Evolutionary conservation across 2,888 invertebrate genomes (phyloP).

Genomic region (Conus canariensis): DNA sequence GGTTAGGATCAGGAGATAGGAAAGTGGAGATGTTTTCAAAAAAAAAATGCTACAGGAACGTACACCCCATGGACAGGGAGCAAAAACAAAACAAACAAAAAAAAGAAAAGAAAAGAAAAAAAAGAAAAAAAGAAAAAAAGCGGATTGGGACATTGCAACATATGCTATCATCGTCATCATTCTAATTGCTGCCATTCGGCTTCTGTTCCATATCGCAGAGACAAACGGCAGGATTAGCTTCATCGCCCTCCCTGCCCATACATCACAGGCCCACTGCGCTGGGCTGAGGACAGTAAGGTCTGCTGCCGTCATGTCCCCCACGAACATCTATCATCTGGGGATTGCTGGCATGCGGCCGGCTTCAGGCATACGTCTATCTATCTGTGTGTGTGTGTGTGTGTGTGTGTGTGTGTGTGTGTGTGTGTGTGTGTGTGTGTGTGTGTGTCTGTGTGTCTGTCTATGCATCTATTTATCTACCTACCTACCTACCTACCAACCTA

Average conservation of each 20-base stretch:
- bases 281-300: not conserved
- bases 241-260: not conserved
- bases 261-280: not conserved
- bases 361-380: not conserved
- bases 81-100: too few species aligned
- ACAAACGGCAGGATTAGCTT: constrained; percentile 27
- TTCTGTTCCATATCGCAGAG: constrained; percentile 15
- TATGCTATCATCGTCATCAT: not conserved
- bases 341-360: not conserved
- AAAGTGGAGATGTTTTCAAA: too few species aligned
- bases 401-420: not conserved
- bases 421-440: too few species aligned
- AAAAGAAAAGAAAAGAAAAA: too few species aligned
- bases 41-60: too few species aligned
- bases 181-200: not conserved
- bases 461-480: not conserved
- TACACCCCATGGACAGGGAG: too few species aligned
- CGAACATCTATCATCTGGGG: not conserved
- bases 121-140: too few species aligned
- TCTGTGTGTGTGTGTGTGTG: not conserved
- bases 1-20: not conserved
- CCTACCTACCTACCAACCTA: too few species aligned
- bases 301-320: constrained; percentile 19
- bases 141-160: too few species aligned
- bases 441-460: not conserved